These are phyloP conservation scores for Eutolmus rufibarbis DNA, from an alignment of 2,888 invertebrate genomes.

Conservation along the genomic window DNA sequence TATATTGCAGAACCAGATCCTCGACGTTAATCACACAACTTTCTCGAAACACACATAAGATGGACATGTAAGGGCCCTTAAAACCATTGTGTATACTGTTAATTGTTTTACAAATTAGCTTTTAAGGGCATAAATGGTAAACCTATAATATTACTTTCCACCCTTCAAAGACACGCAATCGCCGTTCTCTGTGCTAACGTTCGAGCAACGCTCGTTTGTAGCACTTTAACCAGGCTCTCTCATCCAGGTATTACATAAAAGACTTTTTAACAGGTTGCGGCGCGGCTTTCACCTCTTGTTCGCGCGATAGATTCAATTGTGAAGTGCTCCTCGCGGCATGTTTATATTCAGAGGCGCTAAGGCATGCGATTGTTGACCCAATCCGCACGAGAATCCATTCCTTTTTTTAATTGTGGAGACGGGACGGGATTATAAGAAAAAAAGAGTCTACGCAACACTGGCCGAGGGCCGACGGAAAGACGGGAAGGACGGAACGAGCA, in stretches of 20 bases:
- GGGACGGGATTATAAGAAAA: not conserved
- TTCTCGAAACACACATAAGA: not conserved
- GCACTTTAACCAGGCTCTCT: not conserved
- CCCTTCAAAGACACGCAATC: not conserved
- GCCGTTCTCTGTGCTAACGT: not conserved
- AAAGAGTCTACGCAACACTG: not conserved
- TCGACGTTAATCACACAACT: not conserved
- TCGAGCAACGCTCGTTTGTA: not conserved
- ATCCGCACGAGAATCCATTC: not conserved
- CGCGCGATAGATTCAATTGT: conserved; percentile 11
- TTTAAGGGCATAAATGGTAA: not conserved
- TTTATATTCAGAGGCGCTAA: not conserved
- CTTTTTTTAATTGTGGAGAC: not conserved
- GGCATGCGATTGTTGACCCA: conserved; percentile 19
- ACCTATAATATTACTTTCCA: not conserved
- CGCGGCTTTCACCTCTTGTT: conserved; percentile 12
- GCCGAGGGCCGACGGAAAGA: not conserved
- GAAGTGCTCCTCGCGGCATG: not conserved
- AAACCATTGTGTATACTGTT: not conserved
- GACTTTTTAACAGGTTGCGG: not conserved
- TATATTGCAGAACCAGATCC: not conserved
- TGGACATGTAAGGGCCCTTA: not conserved
- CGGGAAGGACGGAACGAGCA: not conserved
- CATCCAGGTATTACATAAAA: not conserved
- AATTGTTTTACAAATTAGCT: not conserved